Percentiles rank a stretch among this genome's conserved stretches.
These are phyloP conservation scores for Siniperca obscura DNA, from an alignment of 2,797 vertebrate species.

Conservation along the genomic window DNA sequence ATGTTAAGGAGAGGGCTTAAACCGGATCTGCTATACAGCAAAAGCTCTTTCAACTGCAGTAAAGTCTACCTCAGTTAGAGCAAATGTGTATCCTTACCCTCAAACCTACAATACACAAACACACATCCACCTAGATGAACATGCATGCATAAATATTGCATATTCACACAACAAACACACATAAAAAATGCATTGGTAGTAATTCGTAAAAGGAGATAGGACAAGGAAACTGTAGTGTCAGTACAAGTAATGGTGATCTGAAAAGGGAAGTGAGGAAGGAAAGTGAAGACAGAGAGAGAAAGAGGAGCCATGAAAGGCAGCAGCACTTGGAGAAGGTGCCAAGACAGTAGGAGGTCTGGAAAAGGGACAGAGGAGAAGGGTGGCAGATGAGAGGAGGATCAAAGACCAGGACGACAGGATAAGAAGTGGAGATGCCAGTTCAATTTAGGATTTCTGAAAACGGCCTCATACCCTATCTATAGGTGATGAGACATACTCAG, in stretches of 20 bases:
- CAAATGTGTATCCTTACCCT: background rate
- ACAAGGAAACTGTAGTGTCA: constrained; percentile 17
- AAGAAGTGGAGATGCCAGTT: constrained; percentile 53
- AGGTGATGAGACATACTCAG: constrained; percentile 28
- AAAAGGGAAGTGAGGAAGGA: constrained; percentile 20
- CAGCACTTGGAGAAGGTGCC: constrained; percentile 61
- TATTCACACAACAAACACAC: constrained; percentile 19
- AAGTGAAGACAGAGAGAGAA: background rate
- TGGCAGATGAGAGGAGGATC: constrained; percentile 76
- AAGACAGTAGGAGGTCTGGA: constrained; percentile 73
- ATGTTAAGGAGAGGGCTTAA: background rate
- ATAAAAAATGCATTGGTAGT: constrained; percentile 20
- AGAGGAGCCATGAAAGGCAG: constrained; percentile 31
- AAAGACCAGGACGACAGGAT: constrained; percentile 70
- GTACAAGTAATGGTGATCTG: constrained; percentile 31
- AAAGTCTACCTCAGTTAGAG: background rate
- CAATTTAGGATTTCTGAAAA: constrained; percentile 61
- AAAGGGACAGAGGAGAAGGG: constrained; percentile 63
- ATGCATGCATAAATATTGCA: background rate
- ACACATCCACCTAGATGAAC: constrained; percentile 19
- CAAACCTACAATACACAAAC: constrained; percentile 3
- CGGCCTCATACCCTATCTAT: constrained; percentile 34
- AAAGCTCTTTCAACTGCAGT: background rate
- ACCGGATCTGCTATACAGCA: background rate
- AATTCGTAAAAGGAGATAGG: background rate